Evolutionary conservation across 2,888 invertebrate species (phyloP).

Genomic region (Drosophila fulvimacula): DNA sequence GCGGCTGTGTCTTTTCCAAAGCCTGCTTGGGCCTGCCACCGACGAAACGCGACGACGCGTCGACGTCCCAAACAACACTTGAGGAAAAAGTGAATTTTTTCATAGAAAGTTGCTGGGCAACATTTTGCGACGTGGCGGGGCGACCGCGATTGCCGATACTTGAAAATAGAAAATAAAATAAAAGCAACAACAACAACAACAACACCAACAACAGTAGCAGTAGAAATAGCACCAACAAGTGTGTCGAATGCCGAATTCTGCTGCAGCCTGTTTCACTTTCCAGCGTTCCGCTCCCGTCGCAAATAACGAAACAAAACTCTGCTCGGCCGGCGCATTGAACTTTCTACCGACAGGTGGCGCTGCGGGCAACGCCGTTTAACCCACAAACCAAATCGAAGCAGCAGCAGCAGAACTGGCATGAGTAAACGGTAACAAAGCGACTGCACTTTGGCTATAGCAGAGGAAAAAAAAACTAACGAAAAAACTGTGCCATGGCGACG

Average conservation of each 20-base stretch:
- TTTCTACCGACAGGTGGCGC: conserved; percentile 55
- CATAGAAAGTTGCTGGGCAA: conserved; percentile 80
- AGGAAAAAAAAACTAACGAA: neutral
- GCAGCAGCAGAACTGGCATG: conserved; percentile 11
- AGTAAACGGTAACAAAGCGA: conserved; percentile 41
- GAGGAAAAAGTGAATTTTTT: conserved; percentile 81
- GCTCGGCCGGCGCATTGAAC: conserved; percentile 39
- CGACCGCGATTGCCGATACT: conserved; percentile 54
- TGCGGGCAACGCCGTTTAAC: conserved; percentile 31
- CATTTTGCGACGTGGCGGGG: conserved; percentile 67
- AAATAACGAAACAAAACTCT: neutral
- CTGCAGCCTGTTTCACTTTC: conserved; percentile 51
- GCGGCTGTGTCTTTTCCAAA: conserved; percentile 22
- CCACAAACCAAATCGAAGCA: conserved; percentile 47
- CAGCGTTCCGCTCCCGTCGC: neutral
- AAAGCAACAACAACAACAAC: conserved; percentile 15
- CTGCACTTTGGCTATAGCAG: conserved; percentile 52
- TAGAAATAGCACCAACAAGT: too few relatives aligned
- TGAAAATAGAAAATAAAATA: conserved; percentile 71
- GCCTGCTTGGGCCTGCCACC: conserved; percentile 56
- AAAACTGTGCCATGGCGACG: conserved; percentile 63
- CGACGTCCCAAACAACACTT: conserved; percentile 55
- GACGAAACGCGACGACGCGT: conserved; percentile 21
- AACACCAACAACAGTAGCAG: conserved; percentile 34
- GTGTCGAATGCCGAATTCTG: conserved; percentile 44